Evolutionary conservation across 2,888 invertebrate species (phyloP), one percentile per base, ranked within the genome.

Genomic region (Pheosia gnoma): DNA sequence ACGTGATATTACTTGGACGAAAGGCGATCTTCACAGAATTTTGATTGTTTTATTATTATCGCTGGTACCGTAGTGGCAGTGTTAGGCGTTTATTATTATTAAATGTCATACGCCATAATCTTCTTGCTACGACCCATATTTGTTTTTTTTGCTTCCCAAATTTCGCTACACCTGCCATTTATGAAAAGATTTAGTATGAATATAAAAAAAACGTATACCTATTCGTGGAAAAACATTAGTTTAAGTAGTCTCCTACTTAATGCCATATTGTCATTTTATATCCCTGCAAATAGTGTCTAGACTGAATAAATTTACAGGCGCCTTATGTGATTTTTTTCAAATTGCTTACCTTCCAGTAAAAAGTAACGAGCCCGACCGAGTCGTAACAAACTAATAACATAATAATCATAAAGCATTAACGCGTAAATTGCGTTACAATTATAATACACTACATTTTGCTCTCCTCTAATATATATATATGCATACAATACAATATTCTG

Each of bases 1-100:
- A 90, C 90, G 92, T 91, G 89, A 90, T 91, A 92, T 92, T 89
- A 87, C 86, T 89, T 89, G 77, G 83, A 77, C 70, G 76, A 78
- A 66, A 59, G 73, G 82, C 84, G 81, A 84, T 84, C 84, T 79
- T 73, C 74, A 74, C 80, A 80, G 90, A 91, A 91, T 91, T 89
- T 88, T 87, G 88, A 91, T 91, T 86, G 82, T 89, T 85, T 82
- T 86, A 86, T 86, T 83, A 83, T 73, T 76, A 66, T 66, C 65
- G 63, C 54, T 36, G 11, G 41, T 9, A 56, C 8, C 36, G 38
- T n/a, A 54, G 11, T 51, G 51, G 25, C 51, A 51, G 25, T 47
- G 47, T 25, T 51, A 13, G 6, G 5, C 13, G 49, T n/a, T 9
- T 9, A 41, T 41, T 41, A 41, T 3, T 53, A 1, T 25, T 25